These are phyloP conservation scores for Drosophila tripunctata DNA, from an alignment of 2,888 invertebrate genomes.

Conservation along the genomic window DNA sequence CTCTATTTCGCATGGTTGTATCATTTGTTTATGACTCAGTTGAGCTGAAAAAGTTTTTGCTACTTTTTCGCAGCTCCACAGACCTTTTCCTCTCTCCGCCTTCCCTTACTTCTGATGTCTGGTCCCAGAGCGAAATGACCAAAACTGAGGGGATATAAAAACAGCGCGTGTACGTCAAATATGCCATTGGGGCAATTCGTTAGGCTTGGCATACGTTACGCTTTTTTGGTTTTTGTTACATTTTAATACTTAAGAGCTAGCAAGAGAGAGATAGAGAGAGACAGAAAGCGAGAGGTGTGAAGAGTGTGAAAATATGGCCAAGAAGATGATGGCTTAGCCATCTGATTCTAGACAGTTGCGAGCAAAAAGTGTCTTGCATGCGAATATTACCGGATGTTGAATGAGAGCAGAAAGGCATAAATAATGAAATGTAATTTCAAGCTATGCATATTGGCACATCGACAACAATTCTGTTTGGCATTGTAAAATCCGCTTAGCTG, in stretches of 20 bases:
- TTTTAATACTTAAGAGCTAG: too few species aligned
- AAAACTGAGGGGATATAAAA: conserved; percentile 4
- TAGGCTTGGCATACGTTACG: conserved; percentile 54
- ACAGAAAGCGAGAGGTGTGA: not conserved
- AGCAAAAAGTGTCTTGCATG: not conserved
- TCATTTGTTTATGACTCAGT: conserved; percentile 46
- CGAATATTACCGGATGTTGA: conserved; percentile 25
- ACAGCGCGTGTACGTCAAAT: conserved; percentile 65
- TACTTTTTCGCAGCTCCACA: not conserved
- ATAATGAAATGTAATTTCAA: conserved; percentile 65
- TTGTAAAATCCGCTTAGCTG: conserved; percentile 46
- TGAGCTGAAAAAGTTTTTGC: conserved; percentile 11
- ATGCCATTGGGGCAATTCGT: conserved; percentile 56
- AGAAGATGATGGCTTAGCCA: conserved; percentile 30
- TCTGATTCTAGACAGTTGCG: not conserved
- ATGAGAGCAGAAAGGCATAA: conserved; percentile 51
- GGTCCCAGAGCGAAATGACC: not conserved
- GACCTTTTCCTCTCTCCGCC: not conserved
- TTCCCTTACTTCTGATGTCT: not conserved
- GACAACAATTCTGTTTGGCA: conserved; percentile 41
- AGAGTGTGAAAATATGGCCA: conserved; percentile 20
- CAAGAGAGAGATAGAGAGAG: too few species aligned
- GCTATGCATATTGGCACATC: conserved; percentile 60
- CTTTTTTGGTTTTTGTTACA: conserved; percentile 58
- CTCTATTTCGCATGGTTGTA: conserved; percentile 14